These are phyloP conservation scores for Astyanax mexicanus DNA, from an alignment of 2,797 vertebrate genomes.

Conservation along the genomic window DNA sequence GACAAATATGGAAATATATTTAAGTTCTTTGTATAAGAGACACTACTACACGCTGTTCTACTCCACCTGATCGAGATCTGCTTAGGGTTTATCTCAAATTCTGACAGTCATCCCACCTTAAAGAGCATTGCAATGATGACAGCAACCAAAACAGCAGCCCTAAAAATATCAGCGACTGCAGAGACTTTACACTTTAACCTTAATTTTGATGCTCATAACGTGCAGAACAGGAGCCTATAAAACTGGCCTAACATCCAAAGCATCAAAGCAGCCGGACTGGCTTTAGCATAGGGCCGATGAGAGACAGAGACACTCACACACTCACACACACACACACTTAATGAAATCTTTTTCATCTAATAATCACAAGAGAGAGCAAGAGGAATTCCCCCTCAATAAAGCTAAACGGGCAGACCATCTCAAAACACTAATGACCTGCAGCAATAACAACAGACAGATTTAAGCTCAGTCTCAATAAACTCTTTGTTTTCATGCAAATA, in stretches of 20 bases:
- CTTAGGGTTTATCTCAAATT: background rate
- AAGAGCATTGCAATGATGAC: background rate
- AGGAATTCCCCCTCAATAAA: constrained; percentile 64
- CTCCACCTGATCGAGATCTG: background rate
- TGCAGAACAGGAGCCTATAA: constrained; percentile 24
- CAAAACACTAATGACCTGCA: background rate
- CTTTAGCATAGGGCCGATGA: constrained; percentile 9
- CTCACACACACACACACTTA: constrained; percentile 21
- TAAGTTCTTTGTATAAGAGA: background rate
- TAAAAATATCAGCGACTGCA: constrained; percentile 15
- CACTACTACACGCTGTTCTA: background rate
- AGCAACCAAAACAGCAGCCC: background rate
- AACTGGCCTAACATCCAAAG: background rate
- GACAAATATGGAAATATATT: background rate
- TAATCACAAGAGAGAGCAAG: constrained; percentile 66
- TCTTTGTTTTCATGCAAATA: background rate
- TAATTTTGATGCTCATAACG: background rate
- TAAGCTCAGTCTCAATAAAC: background rate
- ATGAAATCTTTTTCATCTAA: constrained; percentile 69
- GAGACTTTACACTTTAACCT: constrained; percentile 25
- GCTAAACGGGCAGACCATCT: constrained; percentile 9
- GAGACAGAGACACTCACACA: constrained; percentile 15
- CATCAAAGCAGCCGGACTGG: constrained; percentile 31
- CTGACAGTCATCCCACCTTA: background rate
- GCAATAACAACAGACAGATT: background rate